Evolutionary conservation across 2,113 vertebrate species (phyloP).

Genomic region (Loxodonta africana): DNA sequence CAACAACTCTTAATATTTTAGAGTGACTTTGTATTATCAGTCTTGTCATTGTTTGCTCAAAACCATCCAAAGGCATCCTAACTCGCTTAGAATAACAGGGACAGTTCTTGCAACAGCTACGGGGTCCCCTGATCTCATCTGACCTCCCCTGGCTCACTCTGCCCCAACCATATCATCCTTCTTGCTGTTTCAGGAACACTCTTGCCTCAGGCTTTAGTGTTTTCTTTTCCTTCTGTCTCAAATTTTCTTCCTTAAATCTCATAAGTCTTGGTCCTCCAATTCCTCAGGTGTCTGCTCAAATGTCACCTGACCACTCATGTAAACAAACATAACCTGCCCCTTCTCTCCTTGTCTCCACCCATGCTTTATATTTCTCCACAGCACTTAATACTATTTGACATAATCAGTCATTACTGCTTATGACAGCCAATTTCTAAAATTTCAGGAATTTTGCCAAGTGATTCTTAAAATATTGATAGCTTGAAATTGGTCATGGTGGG

Average conservation of each 20-base stretch:
- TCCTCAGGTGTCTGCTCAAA: not conserved
- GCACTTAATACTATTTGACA: not conserved
- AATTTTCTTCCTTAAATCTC: not conserved
- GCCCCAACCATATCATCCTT: not conserved
- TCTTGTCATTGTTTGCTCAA: constrained; percentile 28
- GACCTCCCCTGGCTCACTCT: not conserved
- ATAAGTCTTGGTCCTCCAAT: not conserved
- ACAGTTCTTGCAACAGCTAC: not conserved
- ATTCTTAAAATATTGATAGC: not conserved
- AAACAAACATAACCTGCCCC: not conserved
- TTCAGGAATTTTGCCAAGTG: not conserved
- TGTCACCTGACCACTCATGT: not conserved
- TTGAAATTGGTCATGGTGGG: not conserved
- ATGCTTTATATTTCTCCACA: not conserved
- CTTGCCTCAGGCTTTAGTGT: not conserved
- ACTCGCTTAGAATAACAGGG: not conserved
- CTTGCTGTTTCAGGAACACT: not conserved
- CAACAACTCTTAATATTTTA: constrained; percentile 66
- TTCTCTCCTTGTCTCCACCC: not conserved
- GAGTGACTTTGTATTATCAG: constrained; percentile 8
- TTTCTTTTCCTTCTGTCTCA: not conserved
- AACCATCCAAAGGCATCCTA: not conserved
- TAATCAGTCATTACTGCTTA: not conserved
- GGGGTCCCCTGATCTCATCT: not conserved
- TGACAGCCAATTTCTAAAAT: not conserved